Conservation (phyloP, 2,113 vertebrate species). For the Boleophthalmus pectinirostris region DNA sequence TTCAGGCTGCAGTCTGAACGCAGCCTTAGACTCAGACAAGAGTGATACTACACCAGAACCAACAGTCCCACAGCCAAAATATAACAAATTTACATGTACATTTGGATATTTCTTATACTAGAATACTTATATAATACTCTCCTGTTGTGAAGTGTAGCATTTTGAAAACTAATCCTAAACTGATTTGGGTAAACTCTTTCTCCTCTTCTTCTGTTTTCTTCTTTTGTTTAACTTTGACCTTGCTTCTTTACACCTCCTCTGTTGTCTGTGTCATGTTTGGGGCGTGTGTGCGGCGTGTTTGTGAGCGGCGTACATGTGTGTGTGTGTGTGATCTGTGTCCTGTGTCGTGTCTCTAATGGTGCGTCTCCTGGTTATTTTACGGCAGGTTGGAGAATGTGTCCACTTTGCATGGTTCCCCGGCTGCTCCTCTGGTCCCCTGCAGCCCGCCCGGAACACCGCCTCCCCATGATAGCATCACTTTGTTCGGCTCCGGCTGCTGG, state of each 20-base stretch:
- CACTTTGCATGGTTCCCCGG: conserved; percentile 76
- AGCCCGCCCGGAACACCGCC: conserved; percentile 65
- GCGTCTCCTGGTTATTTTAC: conserved; percentile 73
- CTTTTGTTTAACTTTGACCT: conserved; percentile 56
- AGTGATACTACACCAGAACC: too few species aligned
- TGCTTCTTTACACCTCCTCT: conserved; percentile 41
- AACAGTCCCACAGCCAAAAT: too few species aligned
- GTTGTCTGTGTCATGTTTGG: too few species aligned
- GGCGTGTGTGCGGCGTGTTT: neutral
- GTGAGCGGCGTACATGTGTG: conserved; percentile 39
- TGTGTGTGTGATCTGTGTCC: too few species aligned
- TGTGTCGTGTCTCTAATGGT: conserved; percentile 73
- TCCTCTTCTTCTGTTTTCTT: conserved; percentile 60
- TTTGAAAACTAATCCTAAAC: conserved; percentile 11
- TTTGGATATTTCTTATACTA: too few species aligned
- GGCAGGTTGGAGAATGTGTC: conserved; percentile 74
- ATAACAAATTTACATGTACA: too few species aligned
- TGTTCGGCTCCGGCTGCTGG: conserved; percentile 57
- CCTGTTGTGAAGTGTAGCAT: too few species aligned
- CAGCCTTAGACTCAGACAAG: too few species aligned
- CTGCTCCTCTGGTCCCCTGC: conserved; percentile 62
- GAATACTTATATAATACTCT: too few species aligned
- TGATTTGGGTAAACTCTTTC: conserved; percentile 68
- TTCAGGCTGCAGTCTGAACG: too few species aligned
- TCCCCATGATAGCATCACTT: conserved; percentile 74